Evolutionary conservation across 2,113 vertebrate genomes (phyloP).

Genomic region (Burhinus bistriatus): DNA sequence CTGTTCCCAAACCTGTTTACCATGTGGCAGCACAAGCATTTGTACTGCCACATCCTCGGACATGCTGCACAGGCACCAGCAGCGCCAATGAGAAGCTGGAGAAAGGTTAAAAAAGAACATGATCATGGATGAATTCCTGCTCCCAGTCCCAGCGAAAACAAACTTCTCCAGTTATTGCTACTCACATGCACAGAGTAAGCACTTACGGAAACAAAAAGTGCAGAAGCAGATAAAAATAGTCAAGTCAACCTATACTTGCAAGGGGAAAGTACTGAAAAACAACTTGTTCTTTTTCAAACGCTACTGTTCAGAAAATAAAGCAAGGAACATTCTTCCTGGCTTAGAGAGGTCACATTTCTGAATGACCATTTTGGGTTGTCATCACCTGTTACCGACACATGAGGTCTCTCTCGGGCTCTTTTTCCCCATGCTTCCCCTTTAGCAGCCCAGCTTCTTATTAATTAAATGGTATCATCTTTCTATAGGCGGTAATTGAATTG

Average conservation of each 20-base stretch:
- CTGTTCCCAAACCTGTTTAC: neutral
- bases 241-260: neutral
- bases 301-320: neutral
- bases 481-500: neutral
- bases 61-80: neutral
- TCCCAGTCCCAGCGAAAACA: neutral
- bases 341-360: neutral
- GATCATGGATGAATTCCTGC: neutral
- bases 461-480: neutral
- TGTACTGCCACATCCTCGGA: neutral
- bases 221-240: neutral
- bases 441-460: neutral
- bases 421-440: neutral
- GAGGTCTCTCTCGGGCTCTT: conserved; percentile 65
- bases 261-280: neutral
- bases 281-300: neutral
- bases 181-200: neutral
- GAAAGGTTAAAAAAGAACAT: neutral
- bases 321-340: neutral
- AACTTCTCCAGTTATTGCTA: neutral
- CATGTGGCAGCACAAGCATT: neutral
- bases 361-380: neutral
- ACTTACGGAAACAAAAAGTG: neutral
- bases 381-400: conserved; percentile 48
- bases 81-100: neutral